A percentile compares a stretch with the other conserved stretches of the same genome.
phyloP scores from a whole-genome alignment of 2,797 vertebrate genomes.

The Halcyon badia region DNA sequence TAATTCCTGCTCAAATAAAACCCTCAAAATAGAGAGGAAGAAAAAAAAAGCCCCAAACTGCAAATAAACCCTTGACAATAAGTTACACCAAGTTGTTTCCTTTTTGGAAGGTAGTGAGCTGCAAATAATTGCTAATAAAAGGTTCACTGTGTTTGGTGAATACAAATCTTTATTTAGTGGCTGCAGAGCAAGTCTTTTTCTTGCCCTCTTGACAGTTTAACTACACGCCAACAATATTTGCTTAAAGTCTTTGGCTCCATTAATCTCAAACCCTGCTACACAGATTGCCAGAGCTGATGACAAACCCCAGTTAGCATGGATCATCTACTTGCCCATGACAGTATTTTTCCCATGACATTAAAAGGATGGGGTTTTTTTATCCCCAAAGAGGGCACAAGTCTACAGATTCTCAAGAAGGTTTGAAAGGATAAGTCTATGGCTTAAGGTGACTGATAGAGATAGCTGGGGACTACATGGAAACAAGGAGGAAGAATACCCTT shows the following conservation, averaged over 20 bases:
- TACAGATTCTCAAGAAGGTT: constrained; percentile 48
- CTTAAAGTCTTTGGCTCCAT: constrained; percentile 77
- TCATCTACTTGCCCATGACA: constrained; percentile 69
- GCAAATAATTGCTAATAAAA: constrained; percentile 78
- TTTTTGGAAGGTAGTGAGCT: constrained; percentile 73
- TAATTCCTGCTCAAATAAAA: constrained; percentile 38
- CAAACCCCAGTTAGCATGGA: constrained; percentile 77
- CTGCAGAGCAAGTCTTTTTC: constrained; percentile 69
- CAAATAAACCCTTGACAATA: constrained; percentile 71
- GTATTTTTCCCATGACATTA: constrained; percentile 76
- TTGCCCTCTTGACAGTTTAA: constrained; percentile 79
- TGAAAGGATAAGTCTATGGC: constrained; percentile 62
- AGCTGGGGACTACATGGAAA: constrained; percentile 21
- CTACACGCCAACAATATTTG: constrained; percentile 76
- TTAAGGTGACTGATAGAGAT: constrained; percentile 74
- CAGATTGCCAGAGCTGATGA: constrained; percentile 71
- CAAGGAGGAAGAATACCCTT: constrained; percentile 59
- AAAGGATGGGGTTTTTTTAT: neutral
- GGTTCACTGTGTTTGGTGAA: constrained; percentile 70
- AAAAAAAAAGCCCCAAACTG: neutral
- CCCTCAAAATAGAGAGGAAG: neutral
- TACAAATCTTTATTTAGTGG: constrained; percentile 78
- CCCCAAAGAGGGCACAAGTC: constrained; percentile 39
- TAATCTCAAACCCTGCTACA: constrained; percentile 70
- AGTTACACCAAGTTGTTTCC: constrained; percentile 63